phyloP scores from a whole-genome alignment of 1,140 invertebrate species.

The Centruroides sculpturatus region DNA sequence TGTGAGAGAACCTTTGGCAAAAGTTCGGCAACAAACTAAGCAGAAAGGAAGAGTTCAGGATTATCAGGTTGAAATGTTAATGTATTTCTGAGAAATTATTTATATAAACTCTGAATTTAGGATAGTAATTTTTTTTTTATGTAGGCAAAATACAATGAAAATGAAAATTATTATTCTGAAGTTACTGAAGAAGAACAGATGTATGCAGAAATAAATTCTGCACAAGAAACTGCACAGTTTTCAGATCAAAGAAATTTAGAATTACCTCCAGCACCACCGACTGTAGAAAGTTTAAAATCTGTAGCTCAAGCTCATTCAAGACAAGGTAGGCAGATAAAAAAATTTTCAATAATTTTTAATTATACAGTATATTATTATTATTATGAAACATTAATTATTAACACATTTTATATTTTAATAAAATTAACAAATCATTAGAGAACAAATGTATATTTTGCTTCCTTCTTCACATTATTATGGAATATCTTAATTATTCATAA shows the following conservation, averaged over 20 bases:
- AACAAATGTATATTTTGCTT: too few relatives aligned
- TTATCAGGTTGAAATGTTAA: conserved; percentile 1
- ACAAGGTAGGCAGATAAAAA: conserved; percentile 37
- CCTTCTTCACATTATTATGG: too few relatives aligned
- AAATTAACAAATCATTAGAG: too few relatives aligned
- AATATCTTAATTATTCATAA: too few relatives aligned
- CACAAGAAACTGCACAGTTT: conserved; percentile 56
- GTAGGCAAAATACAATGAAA: conserved; percentile 5
- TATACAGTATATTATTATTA: too few relatives aligned
- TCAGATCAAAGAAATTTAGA: conserved; percentile 43
- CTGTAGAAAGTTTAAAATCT: conserved; percentile 41
- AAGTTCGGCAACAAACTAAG: conserved; percentile 36
- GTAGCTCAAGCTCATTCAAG: conserved; percentile 49
- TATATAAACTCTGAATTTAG: too few relatives aligned
- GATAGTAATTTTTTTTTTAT: too few relatives aligned
- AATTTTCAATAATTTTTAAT: too few relatives aligned
- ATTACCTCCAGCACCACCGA: conserved; percentile 36
- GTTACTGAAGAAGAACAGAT: conserved; percentile 52
- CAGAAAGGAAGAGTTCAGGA: conserved; percentile 3
- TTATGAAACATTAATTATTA: too few relatives aligned
- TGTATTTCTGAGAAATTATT: too few relatives aligned
- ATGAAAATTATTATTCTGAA: conserved; percentile 21
- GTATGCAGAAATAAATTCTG: conserved; percentile 59
- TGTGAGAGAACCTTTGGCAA: conserved; percentile 66
- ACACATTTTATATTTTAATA: too few relatives aligned